Conservation (phyloP, 2,113 vertebrate genomes). For the Spilogale gracilis region DNA sequence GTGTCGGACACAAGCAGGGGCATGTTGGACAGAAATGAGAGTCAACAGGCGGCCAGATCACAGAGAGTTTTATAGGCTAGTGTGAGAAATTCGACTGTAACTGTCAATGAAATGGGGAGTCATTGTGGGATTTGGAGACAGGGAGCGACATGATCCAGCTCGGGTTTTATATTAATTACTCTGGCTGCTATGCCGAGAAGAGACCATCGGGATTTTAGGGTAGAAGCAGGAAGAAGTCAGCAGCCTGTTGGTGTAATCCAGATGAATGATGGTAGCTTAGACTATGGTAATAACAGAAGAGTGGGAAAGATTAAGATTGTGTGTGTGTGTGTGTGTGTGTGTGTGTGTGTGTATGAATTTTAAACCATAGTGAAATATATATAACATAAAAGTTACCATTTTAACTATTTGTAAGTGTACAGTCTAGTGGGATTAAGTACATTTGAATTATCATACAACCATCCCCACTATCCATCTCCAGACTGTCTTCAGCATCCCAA, state of each 20-base stretch:
- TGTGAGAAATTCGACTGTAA: background rate
- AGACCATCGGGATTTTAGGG: background rate
- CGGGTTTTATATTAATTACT: background rate
- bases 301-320: background rate
- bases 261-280: background rate
- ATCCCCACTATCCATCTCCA: background rate
- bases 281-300: background rate
- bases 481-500: background rate
- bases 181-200: background rate
- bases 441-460: background rate
- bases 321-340: background rate
- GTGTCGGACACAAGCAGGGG: background rate
- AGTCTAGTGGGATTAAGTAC: background rate
- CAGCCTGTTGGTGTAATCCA: background rate
- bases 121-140: background rate
- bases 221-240: constrained; percentile 37
- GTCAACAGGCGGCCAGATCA: background rate
- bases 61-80: background rate
- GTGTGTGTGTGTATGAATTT: background rate
- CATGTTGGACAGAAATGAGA: background rate
- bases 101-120: background rate
- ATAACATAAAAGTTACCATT: background rate
- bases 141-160: background rate
- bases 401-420: background rate
- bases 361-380: background rate